A percentile compares a stretch with the other conserved stretches of the same genome.
These are phyloP conservation scores for Hirtodrosophila cameraria DNA, from an alignment of 2,888 invertebrate genomes.

Conservation along the genomic window DNA sequence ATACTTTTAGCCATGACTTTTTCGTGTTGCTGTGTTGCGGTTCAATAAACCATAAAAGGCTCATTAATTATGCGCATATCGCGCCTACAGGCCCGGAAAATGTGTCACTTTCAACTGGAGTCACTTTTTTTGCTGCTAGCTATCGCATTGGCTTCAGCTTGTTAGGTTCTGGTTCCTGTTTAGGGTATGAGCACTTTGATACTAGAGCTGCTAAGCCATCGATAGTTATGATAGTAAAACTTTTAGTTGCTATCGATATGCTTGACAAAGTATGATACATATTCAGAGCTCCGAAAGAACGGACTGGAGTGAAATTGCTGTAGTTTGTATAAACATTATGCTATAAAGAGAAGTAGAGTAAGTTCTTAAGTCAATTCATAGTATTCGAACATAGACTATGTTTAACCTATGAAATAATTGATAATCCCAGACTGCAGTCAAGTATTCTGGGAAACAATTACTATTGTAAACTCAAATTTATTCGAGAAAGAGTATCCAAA, in stretches of 20 bases:
- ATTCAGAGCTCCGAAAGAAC: no score
- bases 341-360: no score
- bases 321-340: no score
- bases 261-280: no score
- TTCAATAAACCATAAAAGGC: conserved; percentile 84
- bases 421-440: no score
- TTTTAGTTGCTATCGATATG: no score
- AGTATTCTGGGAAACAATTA: background rate
- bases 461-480: no score
- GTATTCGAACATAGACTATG: no score
- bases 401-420: no score
- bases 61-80: conserved; percentile 83
- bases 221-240: no score
- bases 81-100: conserved; percentile 79
- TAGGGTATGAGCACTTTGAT: conserved; percentile 28
- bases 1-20: conserved; percentile 61
- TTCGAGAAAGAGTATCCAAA: conserved; percentile 24
- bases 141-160: conserved; percentile 39
- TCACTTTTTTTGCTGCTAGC: conserved; percentile 17
- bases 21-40: conserved; percentile 69
- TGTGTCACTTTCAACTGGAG: conserved; percentile 60
- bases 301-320: no score
- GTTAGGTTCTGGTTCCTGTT: conserved; percentile 33
- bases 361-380: no score
- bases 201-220: background rate